Evolutionary conservation across 2,113 vertebrate species (phyloP).

Genomic region (Oncorhynchus gorbuscha): DNA sequence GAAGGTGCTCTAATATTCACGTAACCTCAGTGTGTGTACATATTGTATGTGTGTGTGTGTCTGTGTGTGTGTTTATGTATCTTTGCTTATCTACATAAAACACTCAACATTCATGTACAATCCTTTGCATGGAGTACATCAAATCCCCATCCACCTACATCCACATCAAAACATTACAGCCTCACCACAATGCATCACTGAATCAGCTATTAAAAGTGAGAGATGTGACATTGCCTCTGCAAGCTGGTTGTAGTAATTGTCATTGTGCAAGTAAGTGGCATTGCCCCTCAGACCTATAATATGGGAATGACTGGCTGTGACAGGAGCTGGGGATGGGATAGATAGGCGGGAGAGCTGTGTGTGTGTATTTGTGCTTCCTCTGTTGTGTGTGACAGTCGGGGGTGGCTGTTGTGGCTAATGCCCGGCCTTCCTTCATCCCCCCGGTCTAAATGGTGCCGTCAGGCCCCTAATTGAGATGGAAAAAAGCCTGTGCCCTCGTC

Average conservation of each 20-base stretch:
- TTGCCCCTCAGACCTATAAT: conserved; percentile 68
- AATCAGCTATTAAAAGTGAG: conserved; percentile 30
- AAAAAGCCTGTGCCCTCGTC: conserved; percentile 61
- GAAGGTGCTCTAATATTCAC: too few relatives aligned
- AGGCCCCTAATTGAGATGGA: conserved; percentile 80
- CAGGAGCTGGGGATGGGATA: conserved; percentile 43
- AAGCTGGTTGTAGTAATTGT: conserved; percentile 48
- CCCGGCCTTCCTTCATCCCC: conserved; percentile 81
- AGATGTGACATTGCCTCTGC: conserved; percentile 35
- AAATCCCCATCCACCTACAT: not conserved
- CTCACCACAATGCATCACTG: conserved; percentile 37
- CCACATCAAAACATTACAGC: not conserved
- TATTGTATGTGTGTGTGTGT: not conserved
- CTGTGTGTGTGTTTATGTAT: not conserved
- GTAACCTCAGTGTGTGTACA: not conserved
- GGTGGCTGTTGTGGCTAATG: conserved; percentile 56
- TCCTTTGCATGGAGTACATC: not conserved
- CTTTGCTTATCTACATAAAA: not conserved
- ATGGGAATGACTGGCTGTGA: conserved; percentile 75
- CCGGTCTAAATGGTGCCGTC: conserved; percentile 65
- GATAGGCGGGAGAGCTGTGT: conserved; percentile 2
- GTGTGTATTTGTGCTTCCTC: not conserved
- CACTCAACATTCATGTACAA: not conserved
- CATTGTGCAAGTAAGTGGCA: conserved; percentile 37
- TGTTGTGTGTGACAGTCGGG: not conserved